Base-by-base conservation (phyloP, 2,888 invertebrate genomes). In the Biston stratarius region DNA sequence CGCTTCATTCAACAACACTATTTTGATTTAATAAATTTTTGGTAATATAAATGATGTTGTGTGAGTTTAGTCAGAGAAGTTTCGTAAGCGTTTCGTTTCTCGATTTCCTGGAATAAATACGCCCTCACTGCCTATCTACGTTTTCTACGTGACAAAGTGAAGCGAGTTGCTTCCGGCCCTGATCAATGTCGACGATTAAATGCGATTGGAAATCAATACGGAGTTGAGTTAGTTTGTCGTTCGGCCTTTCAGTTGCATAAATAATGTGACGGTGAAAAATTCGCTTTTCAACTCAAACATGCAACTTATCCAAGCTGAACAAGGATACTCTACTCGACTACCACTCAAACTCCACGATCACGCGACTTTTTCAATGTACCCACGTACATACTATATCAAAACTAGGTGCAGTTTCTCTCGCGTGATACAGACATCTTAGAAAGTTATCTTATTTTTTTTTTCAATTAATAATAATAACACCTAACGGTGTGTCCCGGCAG, bases 131-230 rank as follows among this genome's bases (percentile, higher is more conserved):
- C 24, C 52, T 14, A 55, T 40, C 24, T n/a, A 42, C 52, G 36
- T 8, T 53, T 14, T 12, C 60, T 66, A 63, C 69, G 70, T 70
- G 69, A 71, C 65, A 70, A 70, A 70, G 70, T 71, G 64, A 60
- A 62, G 58, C 70, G 61, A 64, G 36, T 67, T 61, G 66, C 67
- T 62, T 62, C 63, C 69, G 67, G 51, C 63, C 61, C 69, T 72
- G 71, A 75, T 72, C 70, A 71, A 72, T 72, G 72, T 57, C 56
- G 61, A 45, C 71, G 66, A 73, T 72, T 71, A 72, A 68, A 66
- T 53, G 65, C 62, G 59, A 67, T 73, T 63, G 64, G 60, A 65
- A 71, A 75, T 71, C 69, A 67, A 72, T 73, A 73, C 59, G 34
- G 3, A 24, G 24, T 56, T 63, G 59, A 36, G 40, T 33, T 60